Evolutionary conservation across 2,113 vertebrate genomes (phyloP).

Genomic region (Mustelus asterias): DNA sequence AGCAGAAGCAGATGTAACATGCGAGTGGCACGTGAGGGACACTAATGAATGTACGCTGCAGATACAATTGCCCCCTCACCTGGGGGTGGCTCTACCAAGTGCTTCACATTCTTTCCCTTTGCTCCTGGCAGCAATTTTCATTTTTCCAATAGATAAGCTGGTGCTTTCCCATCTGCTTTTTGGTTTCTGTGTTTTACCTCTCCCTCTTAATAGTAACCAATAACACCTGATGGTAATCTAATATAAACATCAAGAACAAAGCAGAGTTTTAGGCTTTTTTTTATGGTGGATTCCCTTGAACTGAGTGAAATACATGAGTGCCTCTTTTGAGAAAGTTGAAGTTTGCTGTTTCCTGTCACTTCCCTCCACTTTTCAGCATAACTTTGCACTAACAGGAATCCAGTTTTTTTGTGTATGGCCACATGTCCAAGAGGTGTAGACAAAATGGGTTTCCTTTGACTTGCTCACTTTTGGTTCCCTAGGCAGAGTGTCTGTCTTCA

Average conservation of each 20-base stretch:
- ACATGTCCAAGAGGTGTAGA: background rate
- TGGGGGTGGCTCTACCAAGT: background rate
- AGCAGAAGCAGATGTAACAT: background rate
- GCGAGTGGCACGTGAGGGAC: background rate
- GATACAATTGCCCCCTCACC: background rate
- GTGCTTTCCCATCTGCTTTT: background rate
- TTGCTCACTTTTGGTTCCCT: too few relatives aligned
- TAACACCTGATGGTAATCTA: background rate
- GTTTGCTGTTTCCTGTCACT: background rate
- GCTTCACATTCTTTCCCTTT: background rate
- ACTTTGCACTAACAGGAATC: background rate
- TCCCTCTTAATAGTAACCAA: background rate
- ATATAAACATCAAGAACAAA: background rate
- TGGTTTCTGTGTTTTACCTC: background rate
- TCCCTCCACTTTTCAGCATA: background rate
- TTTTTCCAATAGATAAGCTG: background rate
- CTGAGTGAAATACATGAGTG: background rate
- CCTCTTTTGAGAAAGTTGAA: background rate
- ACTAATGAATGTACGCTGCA: background rate
- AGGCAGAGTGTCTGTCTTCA: background rate
- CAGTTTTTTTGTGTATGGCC: background rate
- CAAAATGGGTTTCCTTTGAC: background rate
- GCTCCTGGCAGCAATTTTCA: background rate
- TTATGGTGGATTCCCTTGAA: background rate
- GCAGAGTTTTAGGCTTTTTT: background rate